Base-by-base conservation (phyloP, 2,113 vertebrate species). In the Thamnaconus septentrionalis region DNA sequence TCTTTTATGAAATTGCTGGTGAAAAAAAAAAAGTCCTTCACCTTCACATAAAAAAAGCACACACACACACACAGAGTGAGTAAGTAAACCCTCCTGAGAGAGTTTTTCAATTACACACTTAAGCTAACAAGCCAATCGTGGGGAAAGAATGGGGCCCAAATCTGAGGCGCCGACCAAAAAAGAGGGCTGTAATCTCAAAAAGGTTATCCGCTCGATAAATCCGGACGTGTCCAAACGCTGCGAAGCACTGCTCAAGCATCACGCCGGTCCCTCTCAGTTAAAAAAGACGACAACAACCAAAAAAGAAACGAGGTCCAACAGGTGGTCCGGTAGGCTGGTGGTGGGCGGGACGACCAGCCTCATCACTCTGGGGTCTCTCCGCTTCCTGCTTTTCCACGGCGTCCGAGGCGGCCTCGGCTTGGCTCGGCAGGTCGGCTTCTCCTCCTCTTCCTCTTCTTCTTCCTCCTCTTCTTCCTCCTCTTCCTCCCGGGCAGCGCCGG, bases 141-240 rank as follows among this genome's bases (percentile, higher is more conserved):
- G 79, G 73, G 79, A 73, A 31, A 31, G 2, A 31, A 31, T 31
- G 74, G 18, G 65, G 58, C 66, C 69, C 57, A 8, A 79, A 78
- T 81, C 71, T 63, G 62, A 75, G 66, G 80, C 74, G 75, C 61
- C 65, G 66, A 31, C 18, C 69, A 57, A 64, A 76, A 68, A 54
- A 64, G 76, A 66, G 67, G 69, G 76, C 64, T 9, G 72, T 82
- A 84, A 79, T 84, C 75, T 86, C 61, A 66, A 70, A 3, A 68
- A 31, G 71, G 73, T 76, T 77, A 81, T 87, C 79, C 90, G 54
- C 75, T 40, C 53, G 75, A 89, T 84, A 85, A 85, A 84, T 85
- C 84, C 76, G 57, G 74, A 69, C 31, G 40, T 69, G 80, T 86
- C 75, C 70, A 41, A 80, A 69, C 76, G 71, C 79, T 79, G 76